phyloP scores from a whole-genome alignment of 2,113 vertebrate species.

The Verasper variegatus region DNA sequence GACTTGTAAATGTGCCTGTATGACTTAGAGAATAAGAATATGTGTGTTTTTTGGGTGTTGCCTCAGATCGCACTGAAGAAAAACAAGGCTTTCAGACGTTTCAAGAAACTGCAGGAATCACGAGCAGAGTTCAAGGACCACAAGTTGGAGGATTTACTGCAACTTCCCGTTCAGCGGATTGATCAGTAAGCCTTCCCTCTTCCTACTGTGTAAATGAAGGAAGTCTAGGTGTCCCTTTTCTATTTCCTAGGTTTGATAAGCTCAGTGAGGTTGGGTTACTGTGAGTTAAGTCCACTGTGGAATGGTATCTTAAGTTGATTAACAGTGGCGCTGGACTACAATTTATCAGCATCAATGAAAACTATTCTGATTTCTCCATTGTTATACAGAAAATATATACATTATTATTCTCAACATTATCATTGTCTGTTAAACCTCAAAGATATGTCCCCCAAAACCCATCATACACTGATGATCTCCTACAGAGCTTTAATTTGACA shows the following conservation, averaged over 20 bases:
- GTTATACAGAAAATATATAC: too few relatives aligned
- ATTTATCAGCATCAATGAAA: too few relatives aligned
- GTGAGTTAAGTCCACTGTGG: too few relatives aligned
- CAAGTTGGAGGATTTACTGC: slow-evolving; percentile 89
- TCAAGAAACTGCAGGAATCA: slow-evolving; percentile 91
- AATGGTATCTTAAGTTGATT: too few relatives aligned
- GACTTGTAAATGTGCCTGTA: not conserved
- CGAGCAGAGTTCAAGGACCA: slow-evolving; percentile 87
- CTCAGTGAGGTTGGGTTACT: too few relatives aligned
- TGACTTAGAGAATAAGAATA: not conserved
- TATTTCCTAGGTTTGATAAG: not conserved
- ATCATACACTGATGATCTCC: too few relatives aligned
- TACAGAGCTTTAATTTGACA: too few relatives aligned
- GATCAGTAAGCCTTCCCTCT: slow-evolving; percentile 86
- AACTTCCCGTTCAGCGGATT: slow-evolving; percentile 87
- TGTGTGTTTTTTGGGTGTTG: not conserved
- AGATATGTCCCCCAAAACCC: too few relatives aligned
- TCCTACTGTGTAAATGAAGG: not conserved
- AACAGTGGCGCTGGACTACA: too few relatives aligned
- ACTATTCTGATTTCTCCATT: too few relatives aligned
- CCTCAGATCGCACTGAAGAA: slow-evolving; percentile 87
- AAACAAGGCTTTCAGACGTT: slow-evolving; percentile 89
- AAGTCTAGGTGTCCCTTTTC: not conserved
- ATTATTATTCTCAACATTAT: too few relatives aligned
- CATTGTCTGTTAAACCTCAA: too few relatives aligned